Percentiles rank a stretch among this genome's conserved stretches.
phyloP scores from a whole-genome alignment of 2,113 vertebrate species.

The Dipodomys stephensi region DNA sequence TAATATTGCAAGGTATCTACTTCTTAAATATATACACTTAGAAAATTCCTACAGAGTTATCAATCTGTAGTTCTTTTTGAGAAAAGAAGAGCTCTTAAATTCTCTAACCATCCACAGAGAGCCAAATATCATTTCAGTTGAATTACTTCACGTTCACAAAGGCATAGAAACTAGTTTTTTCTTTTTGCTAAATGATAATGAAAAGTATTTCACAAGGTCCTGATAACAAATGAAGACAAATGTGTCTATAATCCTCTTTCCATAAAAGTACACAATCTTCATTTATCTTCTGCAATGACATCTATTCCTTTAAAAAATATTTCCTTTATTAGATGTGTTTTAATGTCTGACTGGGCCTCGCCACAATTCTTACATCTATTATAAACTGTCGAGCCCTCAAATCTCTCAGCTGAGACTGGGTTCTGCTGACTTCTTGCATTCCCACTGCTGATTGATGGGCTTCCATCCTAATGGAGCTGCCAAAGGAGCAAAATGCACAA shows the following conservation, averaged over 20 bases:
- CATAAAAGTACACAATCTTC: constrained; percentile 11
- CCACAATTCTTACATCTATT: constrained; percentile 60
- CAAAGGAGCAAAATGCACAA: constrained; percentile 25
- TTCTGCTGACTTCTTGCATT: constrained; percentile 52
- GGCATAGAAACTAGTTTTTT: constrained; percentile 50
- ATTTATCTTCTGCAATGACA: constrained; percentile 70
- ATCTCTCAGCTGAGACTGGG: constrained; percentile 72
- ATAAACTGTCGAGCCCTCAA: constrained; percentile 65
- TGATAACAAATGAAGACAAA: constrained; percentile 63
- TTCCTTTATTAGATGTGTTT: constrained; percentile 69
- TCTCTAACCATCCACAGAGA: not conserved
- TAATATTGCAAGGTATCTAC: not conserved
- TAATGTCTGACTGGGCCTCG: constrained; percentile 35
- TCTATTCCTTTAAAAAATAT: constrained; percentile 72
- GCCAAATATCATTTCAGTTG: constrained; percentile 54
- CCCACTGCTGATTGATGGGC: constrained; percentile 60
- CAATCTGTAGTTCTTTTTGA: not conserved
- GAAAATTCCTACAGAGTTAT: not conserved
- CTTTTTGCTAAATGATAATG: constrained; percentile 72
- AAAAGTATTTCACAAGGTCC: constrained; percentile 75
- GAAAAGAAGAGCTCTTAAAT: not conserved
- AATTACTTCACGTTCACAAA: constrained; percentile 19
- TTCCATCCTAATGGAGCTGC: constrained; percentile 68
- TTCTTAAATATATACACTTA: constrained; percentile 7
- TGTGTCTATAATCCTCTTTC: constrained; percentile 33